phyloP scores from a whole-genome alignment of 2,797 vertebrate species.

The Acanthiza pusilla region DNA sequence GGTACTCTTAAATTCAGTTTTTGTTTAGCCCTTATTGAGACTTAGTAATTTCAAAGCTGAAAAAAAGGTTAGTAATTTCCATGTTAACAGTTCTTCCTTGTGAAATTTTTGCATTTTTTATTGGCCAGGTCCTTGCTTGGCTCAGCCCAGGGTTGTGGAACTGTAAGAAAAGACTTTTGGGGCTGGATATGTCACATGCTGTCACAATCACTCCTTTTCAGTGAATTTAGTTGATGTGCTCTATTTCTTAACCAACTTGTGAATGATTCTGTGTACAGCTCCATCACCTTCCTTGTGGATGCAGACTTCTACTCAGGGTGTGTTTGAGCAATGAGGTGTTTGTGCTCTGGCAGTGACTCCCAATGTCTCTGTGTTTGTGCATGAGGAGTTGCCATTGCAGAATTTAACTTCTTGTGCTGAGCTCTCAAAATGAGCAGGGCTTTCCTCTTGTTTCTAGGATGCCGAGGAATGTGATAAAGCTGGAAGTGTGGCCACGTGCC shows the following conservation, averaged over 20 bases:
- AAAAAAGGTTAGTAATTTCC: neutral
- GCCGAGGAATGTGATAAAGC: slow-evolving; percentile 98
- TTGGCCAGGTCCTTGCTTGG: neutral
- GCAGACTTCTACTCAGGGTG: neutral
- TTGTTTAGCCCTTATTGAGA: neutral
- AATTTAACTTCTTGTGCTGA: neutral
- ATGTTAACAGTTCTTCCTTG: neutral
- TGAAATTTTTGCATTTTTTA: neutral
- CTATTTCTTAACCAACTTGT: neutral
- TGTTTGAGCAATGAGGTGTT: neutral
- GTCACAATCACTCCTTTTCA: neutral
- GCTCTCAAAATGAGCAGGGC: neutral
- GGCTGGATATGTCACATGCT: neutral
- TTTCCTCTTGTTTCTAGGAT: slow-evolving; percentile 76
- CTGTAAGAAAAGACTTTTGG: neutral
- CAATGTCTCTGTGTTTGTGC: neutral
- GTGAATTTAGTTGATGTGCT: neutral
- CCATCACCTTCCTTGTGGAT: neutral
- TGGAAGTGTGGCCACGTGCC: slow-evolving; percentile 94
- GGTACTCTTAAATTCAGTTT: neutral
- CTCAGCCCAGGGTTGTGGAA: neutral
- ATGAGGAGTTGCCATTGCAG: neutral
- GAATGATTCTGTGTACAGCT: neutral
- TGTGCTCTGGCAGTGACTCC: neutral
- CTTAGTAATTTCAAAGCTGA: neutral